phyloP scores from a whole-genome alignment of 2,113 vertebrate species.

The Enhydra lutris region DNA sequence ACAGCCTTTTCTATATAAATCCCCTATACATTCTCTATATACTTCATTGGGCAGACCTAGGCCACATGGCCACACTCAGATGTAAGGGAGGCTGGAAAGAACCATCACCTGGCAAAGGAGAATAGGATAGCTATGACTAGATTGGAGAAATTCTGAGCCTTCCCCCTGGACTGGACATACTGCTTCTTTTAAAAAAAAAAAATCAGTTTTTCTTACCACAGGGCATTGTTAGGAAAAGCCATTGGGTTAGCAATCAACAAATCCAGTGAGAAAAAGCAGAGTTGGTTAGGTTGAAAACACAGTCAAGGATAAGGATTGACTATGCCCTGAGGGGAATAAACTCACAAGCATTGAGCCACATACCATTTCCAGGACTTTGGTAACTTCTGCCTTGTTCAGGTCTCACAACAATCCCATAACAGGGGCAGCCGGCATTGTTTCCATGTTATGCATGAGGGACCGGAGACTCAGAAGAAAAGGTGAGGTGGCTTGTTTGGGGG shows the following conservation, averaged over 20 bases:
- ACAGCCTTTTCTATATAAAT: neutral
- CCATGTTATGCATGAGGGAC: neutral
- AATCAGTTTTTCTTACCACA: neutral
- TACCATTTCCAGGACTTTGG: neutral
- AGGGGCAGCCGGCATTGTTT: neutral
- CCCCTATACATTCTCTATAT: neutral
- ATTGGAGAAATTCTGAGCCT: neutral
- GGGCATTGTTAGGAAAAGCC: neutral
- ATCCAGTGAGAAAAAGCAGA: slow-evolving; percentile 4
- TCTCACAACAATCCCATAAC: neutral
- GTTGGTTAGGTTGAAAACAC: neutral
- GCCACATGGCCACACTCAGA: neutral
- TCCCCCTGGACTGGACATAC: neutral
- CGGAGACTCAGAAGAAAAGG: neutral
- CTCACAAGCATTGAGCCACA: neutral
- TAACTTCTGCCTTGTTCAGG: neutral
- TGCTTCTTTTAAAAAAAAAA: neutral
- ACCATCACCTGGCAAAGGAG: neutral
- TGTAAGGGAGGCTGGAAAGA: neutral
- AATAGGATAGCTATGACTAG: neutral
- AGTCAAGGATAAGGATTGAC: neutral
- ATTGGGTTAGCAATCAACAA: neutral
- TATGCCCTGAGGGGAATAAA: neutral
- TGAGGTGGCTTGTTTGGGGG: neutral
- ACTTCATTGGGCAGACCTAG: neutral